Evolutionary conservation across 2,113 vertebrate genomes (phyloP).

Genomic region (Pholis gunnellus): DNA sequence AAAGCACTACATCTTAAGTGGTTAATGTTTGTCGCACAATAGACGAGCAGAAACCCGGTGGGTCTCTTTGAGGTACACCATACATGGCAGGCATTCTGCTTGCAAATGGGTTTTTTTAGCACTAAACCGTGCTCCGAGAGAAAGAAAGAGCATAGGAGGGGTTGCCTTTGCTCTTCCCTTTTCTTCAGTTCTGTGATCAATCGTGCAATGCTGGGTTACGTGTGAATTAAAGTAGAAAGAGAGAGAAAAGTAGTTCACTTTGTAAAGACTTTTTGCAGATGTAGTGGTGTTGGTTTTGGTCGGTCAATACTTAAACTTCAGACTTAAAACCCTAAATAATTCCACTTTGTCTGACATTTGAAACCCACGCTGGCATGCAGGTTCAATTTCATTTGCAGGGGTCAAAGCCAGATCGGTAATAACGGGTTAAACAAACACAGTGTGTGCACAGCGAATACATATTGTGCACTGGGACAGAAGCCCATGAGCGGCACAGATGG

Average conservation of each 20-base stretch:
- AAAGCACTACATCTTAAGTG: slow-evolving; percentile 39
- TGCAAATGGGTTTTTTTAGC: slow-evolving; percentile 48
- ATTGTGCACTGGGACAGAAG: slow-evolving; percentile 5
- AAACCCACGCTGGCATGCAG: slow-evolving; percentile 13
- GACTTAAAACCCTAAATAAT: slow-evolving; percentile 4
- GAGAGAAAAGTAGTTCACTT: slow-evolving; percentile 15
- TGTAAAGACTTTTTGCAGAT: slow-evolving; percentile 16
- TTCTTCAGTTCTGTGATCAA: slow-evolving; percentile 27
- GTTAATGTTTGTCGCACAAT: slow-evolving; percentile 50
- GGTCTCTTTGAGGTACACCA: slow-evolving; percentile 33
- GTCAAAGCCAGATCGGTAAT: slow-evolving; percentile 11
- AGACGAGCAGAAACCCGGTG: slow-evolving; percentile 51
- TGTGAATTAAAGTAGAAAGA: slow-evolving; percentile 33
- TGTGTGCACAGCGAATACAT: neutral
- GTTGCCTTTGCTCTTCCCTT: neutral
- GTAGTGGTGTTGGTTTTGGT: neutral
- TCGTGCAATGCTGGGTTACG: neutral
- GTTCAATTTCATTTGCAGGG: slow-evolving; percentile 32
- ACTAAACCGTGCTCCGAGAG: slow-evolving; percentile 8
- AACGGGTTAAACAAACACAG: neutral
- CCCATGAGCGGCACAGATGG: neutral
- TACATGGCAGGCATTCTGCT: slow-evolving; percentile 14
- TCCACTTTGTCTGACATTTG: slow-evolving; percentile 27
- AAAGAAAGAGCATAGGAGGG: slow-evolving; percentile 3
- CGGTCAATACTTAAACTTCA: neutral